A percentile compares a stretch with the other conserved stretches of the same genome.
Conservation (phyloP, 2,888 invertebrate species). For the Bugulina stolonifera region DNA sequence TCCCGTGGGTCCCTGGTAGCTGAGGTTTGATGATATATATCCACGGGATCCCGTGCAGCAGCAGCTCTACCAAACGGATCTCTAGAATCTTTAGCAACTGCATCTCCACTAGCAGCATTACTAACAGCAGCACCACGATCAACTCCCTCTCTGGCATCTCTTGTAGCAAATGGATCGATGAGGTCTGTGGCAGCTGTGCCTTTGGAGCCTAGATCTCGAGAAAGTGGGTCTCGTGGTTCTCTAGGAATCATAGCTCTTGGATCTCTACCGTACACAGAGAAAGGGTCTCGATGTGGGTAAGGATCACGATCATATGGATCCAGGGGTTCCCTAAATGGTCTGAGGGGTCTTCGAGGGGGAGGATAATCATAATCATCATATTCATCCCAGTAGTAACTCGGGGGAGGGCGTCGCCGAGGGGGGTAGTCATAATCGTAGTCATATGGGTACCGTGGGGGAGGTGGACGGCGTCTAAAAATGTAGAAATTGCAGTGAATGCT, state of each 20-base stretch:
- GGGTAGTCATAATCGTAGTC: constrained; percentile 11
- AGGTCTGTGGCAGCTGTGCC: neutral
- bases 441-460: constrained; percentile 10
- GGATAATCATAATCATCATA: neutral
- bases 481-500: too few relatives aligned
- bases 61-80: too few relatives aligned
- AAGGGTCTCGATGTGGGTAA: neutral
- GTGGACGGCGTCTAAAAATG: constrained; percentile 1
- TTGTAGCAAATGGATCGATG: neutral
- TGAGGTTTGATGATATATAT: too few relatives aligned
- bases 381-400: neutral
- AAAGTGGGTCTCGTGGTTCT: neutral
- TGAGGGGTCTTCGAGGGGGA: neutral
- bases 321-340: neutral
- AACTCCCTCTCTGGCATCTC: too few relatives aligned
- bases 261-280: too few relatives aligned
- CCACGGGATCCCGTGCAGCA: too few relatives aligned
- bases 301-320: neutral
- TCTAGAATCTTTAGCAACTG: too few relatives aligned
- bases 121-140: too few relatives aligned
- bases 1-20: too few relatives aligned
- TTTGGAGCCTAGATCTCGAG: neutral
- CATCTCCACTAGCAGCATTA: too few relatives aligned
- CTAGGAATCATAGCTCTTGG: too few relatives aligned
- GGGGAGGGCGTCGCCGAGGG: neutral